Base-by-base conservation (phyloP, 2,797 vertebrate species). In the Hippoglossus hippoglossus region DNA sequence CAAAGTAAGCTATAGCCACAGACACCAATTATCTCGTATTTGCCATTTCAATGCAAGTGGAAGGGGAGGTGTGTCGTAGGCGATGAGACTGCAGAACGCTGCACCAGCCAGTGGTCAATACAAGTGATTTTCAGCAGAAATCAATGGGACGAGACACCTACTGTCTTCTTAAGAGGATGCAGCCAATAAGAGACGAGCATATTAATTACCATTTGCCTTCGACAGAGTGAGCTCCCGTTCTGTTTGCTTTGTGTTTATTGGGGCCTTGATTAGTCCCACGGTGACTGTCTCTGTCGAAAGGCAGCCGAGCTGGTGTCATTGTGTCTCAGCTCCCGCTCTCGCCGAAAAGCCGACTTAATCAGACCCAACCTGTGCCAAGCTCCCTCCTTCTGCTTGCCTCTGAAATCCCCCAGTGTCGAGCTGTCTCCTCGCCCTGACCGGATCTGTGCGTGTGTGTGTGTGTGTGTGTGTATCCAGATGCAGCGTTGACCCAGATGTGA, bases 251-350 rank as follows among this genome's bases (percentile, higher is more conserved):
- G 53, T 63, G 77, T 82, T 86, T 74, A 69, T 73, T 44, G 67
- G 50, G 31, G 53, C 71, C 68, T 78, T 89, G 84, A 90, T 90
- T 86, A 79, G 81, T 82, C 83, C 80, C 80, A 31, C 22, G 80
- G 64, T 55, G 71, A 80, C 67, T 19, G n/a, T 63, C 49, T 85
- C 63, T 71, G 75, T 84, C 66, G 64, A 55, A 55, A 77, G 39
- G 41, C 73, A 46, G 77, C 75, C 70, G 63, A 81, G 80, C 59
- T 68, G 75, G 79, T 82, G 80, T 77, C 77, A 75, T n/a, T 61
- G 75, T 76, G 77, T 64, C 66, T 67, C 57, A 16, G 19, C 79
- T 76, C 55, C 15, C 16, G 34, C 54, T 62, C 53, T 52, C 36
- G 26, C 71, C 53, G 26, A 73, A 56, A 31, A 26, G 26, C 66